Conservation (phyloP, 2,888 invertebrate species). For the Leptinotarsa juncta region DNA sequence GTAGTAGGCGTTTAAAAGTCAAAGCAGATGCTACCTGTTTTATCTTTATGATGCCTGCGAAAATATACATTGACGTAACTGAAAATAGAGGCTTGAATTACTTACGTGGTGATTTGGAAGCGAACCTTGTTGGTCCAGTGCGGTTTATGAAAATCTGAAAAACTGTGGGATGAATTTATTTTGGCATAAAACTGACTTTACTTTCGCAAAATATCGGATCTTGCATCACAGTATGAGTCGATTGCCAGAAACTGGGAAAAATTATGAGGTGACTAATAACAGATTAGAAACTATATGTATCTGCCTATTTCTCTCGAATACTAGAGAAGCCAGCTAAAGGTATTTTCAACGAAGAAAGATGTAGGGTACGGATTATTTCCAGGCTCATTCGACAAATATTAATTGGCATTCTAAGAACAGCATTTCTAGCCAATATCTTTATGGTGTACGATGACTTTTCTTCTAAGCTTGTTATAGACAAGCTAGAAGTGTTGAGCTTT, state of each 20-base stretch:
- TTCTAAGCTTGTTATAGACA: too few relatives aligned
- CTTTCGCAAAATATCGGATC: neutral
- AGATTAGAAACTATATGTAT: neutral
- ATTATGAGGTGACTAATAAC: constrained; percentile 9
- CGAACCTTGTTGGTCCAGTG: constrained; percentile 15
- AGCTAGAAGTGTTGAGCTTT: too few relatives aligned
- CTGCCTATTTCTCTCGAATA: neutral
- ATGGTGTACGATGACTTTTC: too few relatives aligned
- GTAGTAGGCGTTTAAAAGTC: constrained; percentile 28
- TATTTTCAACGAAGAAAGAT: neutral
- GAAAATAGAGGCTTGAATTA: constrained; percentile 41
- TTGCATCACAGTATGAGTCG: neutral
- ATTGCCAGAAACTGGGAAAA: constrained; percentile 6
- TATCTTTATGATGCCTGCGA: constrained; percentile 20
- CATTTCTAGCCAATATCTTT: too few relatives aligned
- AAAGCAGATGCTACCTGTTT: constrained; percentile 31
- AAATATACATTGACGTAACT: constrained; percentile 25
- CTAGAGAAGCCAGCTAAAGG: neutral
- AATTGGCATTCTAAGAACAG: too few relatives aligned
- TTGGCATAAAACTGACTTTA: constrained; percentile 7
- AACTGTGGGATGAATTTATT: neutral
- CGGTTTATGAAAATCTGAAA: neutral
- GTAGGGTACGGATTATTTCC: too few relatives aligned
- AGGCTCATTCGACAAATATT: too few relatives aligned
- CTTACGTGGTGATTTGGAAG: constrained; percentile 19